Evolutionary conservation across 2,797 vertebrate genomes (phyloP).

Genomic region (Typhlichthys subterraneus): DNA sequence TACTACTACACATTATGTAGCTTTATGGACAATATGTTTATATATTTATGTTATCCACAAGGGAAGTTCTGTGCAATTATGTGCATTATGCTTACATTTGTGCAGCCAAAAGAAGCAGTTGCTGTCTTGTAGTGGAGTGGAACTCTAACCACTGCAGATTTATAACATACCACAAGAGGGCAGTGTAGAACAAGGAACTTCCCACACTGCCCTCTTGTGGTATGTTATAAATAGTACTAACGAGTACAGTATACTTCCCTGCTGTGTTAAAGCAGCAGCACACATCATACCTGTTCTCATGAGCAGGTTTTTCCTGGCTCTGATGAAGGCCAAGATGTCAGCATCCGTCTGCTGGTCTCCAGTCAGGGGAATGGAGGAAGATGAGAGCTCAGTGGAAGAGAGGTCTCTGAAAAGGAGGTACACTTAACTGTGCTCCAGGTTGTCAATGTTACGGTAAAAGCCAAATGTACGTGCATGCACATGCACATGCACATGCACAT

Average conservation of each 20-base stretch:
- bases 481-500: not conserved
- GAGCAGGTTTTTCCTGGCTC: conserved; percentile 86
- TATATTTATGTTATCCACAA: too few relatives aligned
- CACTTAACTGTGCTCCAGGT: not conserved
- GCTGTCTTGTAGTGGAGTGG: too few relatives aligned
- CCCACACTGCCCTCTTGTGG: not conserved
- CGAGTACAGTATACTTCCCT: too few relatives aligned
- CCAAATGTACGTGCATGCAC: not conserved
- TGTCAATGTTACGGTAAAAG: not conserved
- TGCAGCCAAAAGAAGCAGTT: too few relatives aligned
- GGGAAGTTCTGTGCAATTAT: too few relatives aligned
- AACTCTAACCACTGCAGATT: too few relatives aligned
- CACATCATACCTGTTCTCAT: conserved; percentile 80
- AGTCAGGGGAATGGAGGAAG: conserved; percentile 83
- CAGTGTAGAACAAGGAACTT: conserved; percentile 14
- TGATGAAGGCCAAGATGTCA: conserved; percentile 91
- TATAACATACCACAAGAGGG: conserved; percentile 47
- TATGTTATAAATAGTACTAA: not conserved
- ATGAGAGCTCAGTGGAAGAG: conserved; percentile 35
- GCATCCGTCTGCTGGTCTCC: conserved; percentile 88
- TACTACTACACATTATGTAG: too few relatives aligned
- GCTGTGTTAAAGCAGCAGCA: not conserved
- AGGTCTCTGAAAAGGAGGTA: conserved; percentile 70
- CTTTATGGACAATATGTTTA: too few relatives aligned
- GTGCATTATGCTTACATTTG: too few relatives aligned